Base-by-base conservation (phyloP, 2,797 vertebrate species). In the Tiaroga cobitis region DNA sequence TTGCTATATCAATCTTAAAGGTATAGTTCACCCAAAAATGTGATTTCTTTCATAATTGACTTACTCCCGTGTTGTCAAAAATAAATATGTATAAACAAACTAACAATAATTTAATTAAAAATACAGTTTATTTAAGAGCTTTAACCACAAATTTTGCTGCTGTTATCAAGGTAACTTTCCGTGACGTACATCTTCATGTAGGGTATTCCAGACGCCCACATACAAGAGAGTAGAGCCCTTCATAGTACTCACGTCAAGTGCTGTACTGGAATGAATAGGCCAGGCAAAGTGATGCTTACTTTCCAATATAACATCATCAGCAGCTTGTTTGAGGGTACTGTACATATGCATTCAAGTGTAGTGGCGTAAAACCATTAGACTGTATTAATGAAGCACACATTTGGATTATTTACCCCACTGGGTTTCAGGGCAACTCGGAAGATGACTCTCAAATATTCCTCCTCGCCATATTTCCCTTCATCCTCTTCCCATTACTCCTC, bases 391-490 rank as follows among this genome's bases (percentile, higher is more conserved):
- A 89, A 89, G 87, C 84, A 80, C 81, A 88, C 84, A 83, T 87
- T 90, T 84, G 77, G 79, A 85, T 84, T 88, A 85, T 81, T 81
- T 69, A 26, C 79, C 83, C 87, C 84, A 73, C 51, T 61, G 54
- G 86, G 78, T 56, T 56, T 81, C 76, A 86, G 61, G 72, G 75
- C 77, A 82, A 59, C 85, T 70, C 15, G 32, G 51, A 56, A 80
- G 81, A 88, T 86, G 83, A 87, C 86, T 86, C 88, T 90, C 86
- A 80, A 86, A 88, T 88, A 88, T 89, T 89, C 37, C 78, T 83
- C 63, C 74, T 68, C 19, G 26, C 56, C n/a, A 49, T 82, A 63
- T 67, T 61, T 85, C 73, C 82, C 84, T 86, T 85, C 75, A 51
- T 46, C 49, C 73, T 54, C 61, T 78, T 84, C 69, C 75, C 83